Evolutionary conservation across 2,113 vertebrate genomes (phyloP).

Genomic region (Siniperca chuatsi): DNA sequence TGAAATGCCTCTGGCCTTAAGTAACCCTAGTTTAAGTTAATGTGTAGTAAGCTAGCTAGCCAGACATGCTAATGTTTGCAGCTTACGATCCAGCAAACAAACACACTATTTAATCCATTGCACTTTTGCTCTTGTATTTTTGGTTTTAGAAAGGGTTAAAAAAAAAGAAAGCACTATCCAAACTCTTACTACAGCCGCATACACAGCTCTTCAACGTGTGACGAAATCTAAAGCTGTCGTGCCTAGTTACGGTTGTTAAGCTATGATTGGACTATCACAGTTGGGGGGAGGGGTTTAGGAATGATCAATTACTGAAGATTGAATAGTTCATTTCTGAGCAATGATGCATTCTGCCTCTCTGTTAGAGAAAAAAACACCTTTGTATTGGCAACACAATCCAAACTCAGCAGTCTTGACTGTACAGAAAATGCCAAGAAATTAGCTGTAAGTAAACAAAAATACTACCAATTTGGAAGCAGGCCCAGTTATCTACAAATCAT

Average conservation of each 20-base stretch:
- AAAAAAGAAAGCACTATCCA: neutral
- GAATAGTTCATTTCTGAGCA: neutral
- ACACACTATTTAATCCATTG: too few species aligned
- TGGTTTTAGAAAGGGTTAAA: neutral
- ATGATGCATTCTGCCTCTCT: neutral
- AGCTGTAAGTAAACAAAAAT: conserved; percentile 12
- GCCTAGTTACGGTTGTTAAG: too few species aligned
- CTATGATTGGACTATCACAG: neutral
- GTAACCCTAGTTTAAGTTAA: too few species aligned
- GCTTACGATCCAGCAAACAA: too few species aligned
- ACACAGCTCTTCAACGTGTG: neutral
- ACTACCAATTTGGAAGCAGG: conserved; percentile 13
- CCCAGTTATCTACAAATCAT: conserved; percentile 18
- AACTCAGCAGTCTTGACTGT: neutral
- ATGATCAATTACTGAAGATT: neutral
- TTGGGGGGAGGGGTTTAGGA: neutral
- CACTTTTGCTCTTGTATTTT: neutral
- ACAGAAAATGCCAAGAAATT: neutral
- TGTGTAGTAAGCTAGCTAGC: neutral
- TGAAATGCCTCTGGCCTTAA: too few species aligned
- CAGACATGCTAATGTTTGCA: neutral
- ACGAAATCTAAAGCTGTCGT: neutral
- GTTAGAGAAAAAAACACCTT: neutral
- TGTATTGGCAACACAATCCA: neutral
- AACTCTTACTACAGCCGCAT: neutral